A percentile compares a stretch with the other conserved stretches of the same genome.
Conservation (phyloP, 1,140 invertebrate genomes). For the Papilio polytes region DNA sequence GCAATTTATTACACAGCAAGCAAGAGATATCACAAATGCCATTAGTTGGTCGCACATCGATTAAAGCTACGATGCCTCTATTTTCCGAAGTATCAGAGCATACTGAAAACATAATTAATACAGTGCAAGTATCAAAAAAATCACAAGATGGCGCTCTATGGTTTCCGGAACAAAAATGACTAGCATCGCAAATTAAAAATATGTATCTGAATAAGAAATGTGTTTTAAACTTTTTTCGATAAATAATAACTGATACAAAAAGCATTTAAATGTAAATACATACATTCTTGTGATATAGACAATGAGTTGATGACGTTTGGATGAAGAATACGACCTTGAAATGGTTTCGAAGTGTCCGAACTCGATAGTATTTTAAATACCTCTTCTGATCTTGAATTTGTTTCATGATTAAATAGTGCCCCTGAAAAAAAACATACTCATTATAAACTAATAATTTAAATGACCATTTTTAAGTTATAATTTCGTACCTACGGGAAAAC, state of each 20-base stretch:
- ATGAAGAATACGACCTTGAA: conserved; percentile 56
- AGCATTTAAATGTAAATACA: conserved; percentile 43
- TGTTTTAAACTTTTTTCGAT: too few species aligned
- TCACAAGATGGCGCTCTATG: too few species aligned
- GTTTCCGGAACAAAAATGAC: too few species aligned
- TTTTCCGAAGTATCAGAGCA: conserved; percentile 63
- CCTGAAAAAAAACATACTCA: conserved; percentile 58
- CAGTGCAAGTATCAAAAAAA: background rate
- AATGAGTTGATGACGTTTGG: conserved; percentile 65
- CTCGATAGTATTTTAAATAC: conserved; percentile 63
- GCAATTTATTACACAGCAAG: conserved; percentile 67
- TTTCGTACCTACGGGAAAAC: conserved; percentile 57
- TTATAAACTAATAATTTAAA: background rate
- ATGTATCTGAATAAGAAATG: too few species aligned
- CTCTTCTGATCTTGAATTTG: conserved; percentile 53
- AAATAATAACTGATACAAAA: background rate
- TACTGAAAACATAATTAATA: conserved; percentile 54
- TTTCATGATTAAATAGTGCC: conserved; percentile 67
- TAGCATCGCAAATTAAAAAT: too few species aligned
- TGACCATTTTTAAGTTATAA: background rate
- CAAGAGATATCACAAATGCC: conserved; percentile 72
- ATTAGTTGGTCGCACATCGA: conserved; percentile 69
- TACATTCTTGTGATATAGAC: conserved; percentile 70
- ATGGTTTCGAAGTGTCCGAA: conserved; percentile 53
- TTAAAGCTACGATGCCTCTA: conserved; percentile 61